phyloP scores from a whole-genome alignment of 2,113 vertebrate species.

The Thryonomys swinderianus region DNA sequence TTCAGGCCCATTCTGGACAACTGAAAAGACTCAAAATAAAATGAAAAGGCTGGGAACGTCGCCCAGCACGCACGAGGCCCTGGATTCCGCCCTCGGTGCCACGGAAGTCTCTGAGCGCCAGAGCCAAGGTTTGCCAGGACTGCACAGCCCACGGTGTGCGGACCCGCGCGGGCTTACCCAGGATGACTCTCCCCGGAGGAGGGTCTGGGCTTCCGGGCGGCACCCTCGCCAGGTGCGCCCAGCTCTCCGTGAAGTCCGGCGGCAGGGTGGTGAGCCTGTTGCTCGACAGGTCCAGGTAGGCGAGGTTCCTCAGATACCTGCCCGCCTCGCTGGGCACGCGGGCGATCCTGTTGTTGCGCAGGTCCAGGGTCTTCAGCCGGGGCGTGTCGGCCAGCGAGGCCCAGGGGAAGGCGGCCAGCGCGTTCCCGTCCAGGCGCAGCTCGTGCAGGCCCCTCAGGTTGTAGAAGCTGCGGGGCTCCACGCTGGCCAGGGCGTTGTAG shows the following conservation, averaged over 20 bases:
- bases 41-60: not conserved
- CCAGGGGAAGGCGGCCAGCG: conserved; percentile 94
- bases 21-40: not conserved
- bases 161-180: conserved; percentile 87
- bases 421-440: conserved; percentile 94
- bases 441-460: conserved; percentile 96
- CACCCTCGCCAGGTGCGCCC: conserved; percentile 90
- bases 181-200: conserved; percentile 88
- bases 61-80: not conserved
- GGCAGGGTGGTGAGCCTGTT: conserved; percentile 95
- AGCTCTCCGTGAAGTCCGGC: conserved; percentile 95
- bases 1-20: not conserved
- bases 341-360: conserved; percentile 95
- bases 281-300: conserved; percentile 97
- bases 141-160: not conserved
- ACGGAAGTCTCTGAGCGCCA: not conserved
- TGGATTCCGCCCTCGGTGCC: not conserved
- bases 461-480: conserved; percentile 95
- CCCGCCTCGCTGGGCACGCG: conserved; percentile 88
- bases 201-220: conserved; percentile 73
- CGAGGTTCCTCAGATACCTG: conserved; percentile 90
- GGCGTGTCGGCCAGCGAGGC: conserved; percentile 94
- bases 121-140: not conserved
- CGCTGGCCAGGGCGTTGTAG: conserved; percentile 92
- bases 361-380: conserved; percentile 91